Evolutionary conservation across 2,113 vertebrate genomes (phyloP).

Genomic region (Trichomycterus rosablanca): DNA sequence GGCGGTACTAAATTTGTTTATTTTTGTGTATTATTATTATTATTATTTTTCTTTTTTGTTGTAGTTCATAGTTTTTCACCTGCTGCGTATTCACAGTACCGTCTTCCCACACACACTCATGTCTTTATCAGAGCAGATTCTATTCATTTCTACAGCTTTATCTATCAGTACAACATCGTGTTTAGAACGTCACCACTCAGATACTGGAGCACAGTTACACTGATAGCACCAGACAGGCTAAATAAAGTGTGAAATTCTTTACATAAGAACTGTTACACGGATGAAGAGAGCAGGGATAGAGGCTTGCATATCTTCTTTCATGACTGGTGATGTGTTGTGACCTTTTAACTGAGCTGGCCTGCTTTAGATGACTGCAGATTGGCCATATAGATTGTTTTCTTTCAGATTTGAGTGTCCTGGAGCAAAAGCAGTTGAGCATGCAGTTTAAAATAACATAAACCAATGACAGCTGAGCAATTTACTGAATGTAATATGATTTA

Average conservation of each 20-base stretch:
- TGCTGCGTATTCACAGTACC: constrained; percentile 67
- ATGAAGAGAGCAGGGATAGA: constrained; percentile 53
- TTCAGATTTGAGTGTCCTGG: neutral
- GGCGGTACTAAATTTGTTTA: no score
- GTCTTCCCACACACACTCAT: constrained; percentile 52
- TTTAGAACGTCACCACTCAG: constrained; percentile 45
- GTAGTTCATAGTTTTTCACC: constrained; percentile 52
- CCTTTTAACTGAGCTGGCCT: constrained; percentile 51
- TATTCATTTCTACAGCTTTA: constrained; percentile 10
- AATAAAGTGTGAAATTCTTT: constrained; percentile 75
- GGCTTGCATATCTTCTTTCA: constrained; percentile 59
- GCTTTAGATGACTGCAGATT: constrained; percentile 46
- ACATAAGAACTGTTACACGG: constrained; percentile 63
- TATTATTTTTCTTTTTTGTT: no score
- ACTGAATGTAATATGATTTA: constrained; percentile 9
- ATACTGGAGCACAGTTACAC: constrained; percentile 52
- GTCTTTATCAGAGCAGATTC: constrained; percentile 39
- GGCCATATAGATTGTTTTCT: constrained; percentile 34
- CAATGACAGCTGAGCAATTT: neutral
- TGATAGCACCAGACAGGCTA: constrained; percentile 67
- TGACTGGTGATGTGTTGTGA: constrained; percentile 53
- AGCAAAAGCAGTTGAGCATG: constrained; percentile 13
- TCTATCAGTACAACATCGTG: constrained; percentile 48
- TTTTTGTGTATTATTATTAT: no score
- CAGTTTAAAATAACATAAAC: constrained; percentile 7